Evolutionary conservation across 2,888 invertebrate genomes (phyloP), one percentile per base, ranked within the genome.

Genomic region (Leucozona laternaria): DNA sequence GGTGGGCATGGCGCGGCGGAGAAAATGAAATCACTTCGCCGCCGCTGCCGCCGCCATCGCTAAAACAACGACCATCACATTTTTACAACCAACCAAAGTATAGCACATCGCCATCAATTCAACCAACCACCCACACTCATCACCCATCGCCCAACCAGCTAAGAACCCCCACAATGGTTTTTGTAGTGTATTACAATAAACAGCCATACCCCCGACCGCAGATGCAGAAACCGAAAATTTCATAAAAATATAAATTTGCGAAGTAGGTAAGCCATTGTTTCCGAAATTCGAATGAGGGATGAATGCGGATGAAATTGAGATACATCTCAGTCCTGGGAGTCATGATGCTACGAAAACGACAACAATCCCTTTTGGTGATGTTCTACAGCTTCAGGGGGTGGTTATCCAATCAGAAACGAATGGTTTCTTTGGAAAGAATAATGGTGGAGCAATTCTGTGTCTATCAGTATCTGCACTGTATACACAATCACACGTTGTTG

Each of bases 331-430:
- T 58, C 66, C 31, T 11, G 66, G 17, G 28, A 60, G 37, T 22
- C 37, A 5, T 22, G 4, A 37, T 20, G 37, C 40, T 34, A 40
- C 53, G 50, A 48, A 71, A 80, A 66, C 53, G 72, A 48, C 75
- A 80, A 66, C 66, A 53, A 71, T 68, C 45, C 68, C 85, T 60
- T 68, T 68, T 77, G 57, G 53, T 58, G 64, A 13, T 77, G 77
- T 13, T 72, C 85, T 50, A 83, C 62, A 73, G 79, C 83, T 83
- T 55, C 17, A 70, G 81, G 80, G 64, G 77, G 70, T 73, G 80
- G 85, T 85, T 81, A 85, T 85, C 85, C 85, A 85, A 85, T 85
- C 81, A 85, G 73, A 85, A 84, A 55, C 45, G 22, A 31, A 68
- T 53, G 45, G 11, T 55, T 40, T 64, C 3, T 0, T 40, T 48